Percentiles rank a stretch among this genome's conserved stretches.
Evolutionary conservation across 1,140 invertebrate genomes (phyloP).

Genomic region (Nasonia giraulti): DNA sequence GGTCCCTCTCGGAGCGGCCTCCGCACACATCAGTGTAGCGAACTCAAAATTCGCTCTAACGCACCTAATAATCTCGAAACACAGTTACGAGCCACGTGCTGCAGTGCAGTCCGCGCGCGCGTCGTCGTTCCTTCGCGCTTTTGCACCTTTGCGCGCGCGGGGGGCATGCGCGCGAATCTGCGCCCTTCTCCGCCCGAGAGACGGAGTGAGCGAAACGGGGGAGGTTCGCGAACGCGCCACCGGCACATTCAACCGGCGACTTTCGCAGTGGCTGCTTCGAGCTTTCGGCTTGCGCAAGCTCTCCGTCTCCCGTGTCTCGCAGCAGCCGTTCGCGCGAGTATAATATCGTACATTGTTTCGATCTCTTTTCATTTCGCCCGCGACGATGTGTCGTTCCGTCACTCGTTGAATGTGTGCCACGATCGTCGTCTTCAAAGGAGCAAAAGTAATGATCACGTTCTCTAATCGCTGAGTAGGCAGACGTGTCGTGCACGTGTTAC

Average conservation of each 20-base stretch:
- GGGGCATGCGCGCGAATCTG: slow-evolving; percentile 56
- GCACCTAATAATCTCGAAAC: background rate
- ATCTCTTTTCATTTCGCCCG: background rate
- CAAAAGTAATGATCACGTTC: background rate
- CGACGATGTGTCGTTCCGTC: too few species aligned
- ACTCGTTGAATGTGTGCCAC: too few species aligned
- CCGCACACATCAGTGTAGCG: background rate
- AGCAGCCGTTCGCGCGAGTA: background rate
- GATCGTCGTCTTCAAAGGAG: too few species aligned
- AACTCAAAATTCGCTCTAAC: background rate
- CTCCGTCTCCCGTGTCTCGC: background rate
- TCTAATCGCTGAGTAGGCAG: background rate
- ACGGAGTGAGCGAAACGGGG: background rate
- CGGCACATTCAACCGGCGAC: slow-evolving; percentile 68
- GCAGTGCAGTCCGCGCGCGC: too few species aligned
- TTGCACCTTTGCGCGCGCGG: slow-evolving; percentile 48
- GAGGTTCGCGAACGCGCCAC: slow-evolving; percentile 50
- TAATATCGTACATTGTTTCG: background rate
- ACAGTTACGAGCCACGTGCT: background rate
- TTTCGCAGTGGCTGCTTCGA: slow-evolving; percentile 64
- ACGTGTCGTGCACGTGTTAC: too few species aligned
- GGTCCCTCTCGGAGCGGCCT: background rate
- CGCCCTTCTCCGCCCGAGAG: background rate
- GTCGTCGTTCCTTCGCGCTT: slow-evolving; percentile 10
- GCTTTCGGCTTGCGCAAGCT: slow-evolving; percentile 31